Conservation (phyloP, 2,888 invertebrate genomes). For the Brachyopa scutellaris region DNA sequence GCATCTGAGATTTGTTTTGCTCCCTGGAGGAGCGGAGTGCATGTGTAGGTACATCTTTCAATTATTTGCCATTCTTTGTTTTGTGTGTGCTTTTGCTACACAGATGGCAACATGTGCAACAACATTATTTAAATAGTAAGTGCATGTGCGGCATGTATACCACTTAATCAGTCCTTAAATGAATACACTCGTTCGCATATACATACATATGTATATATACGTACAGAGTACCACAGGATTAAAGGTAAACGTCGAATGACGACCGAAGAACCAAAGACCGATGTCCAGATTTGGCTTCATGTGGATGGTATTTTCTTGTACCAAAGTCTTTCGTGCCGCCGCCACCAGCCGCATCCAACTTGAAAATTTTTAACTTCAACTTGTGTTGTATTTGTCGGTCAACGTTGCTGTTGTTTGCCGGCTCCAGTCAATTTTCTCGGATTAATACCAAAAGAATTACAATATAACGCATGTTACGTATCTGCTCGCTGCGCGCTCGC, state of each 20-base stretch:
- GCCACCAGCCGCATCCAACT: conserved; percentile 13
- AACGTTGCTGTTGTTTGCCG: conserved; percentile 33
- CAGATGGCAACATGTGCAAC: conserved; percentile 68
- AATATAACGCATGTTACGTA: conserved; percentile 72
- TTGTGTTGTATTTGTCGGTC: conserved; percentile 63
- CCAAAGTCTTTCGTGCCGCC: conserved; percentile 63
- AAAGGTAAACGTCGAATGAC: conserved; percentile 45
- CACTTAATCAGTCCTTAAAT: conserved; percentile 74
- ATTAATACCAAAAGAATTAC: conserved; percentile 72
- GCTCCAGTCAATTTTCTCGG: conserved; percentile 52
- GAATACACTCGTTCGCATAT: conserved; percentile 62
- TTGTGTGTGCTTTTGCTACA: conserved; percentile 47
- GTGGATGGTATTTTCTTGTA: conserved; percentile 58
- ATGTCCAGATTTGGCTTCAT: conserved; percentile 67
- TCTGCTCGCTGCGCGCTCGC: conserved; percentile 68
- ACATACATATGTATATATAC: conserved; percentile 20
- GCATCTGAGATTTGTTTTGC: conserved; percentile 33
- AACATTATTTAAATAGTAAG: conserved; percentile 73
- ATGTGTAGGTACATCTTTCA: conserved; percentile 50
- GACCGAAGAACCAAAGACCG: too few relatives aligned
- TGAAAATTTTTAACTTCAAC: conserved; percentile 42
- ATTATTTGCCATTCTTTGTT: conserved; percentile 70
- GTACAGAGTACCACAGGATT: conserved; percentile 57
- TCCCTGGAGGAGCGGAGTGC: neutral
- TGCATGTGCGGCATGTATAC: conserved; percentile 72